These are phyloP conservation scores for Phaonia tiefii DNA, from an alignment of 2,888 invertebrate genomes.

Conservation along the genomic window DNA sequence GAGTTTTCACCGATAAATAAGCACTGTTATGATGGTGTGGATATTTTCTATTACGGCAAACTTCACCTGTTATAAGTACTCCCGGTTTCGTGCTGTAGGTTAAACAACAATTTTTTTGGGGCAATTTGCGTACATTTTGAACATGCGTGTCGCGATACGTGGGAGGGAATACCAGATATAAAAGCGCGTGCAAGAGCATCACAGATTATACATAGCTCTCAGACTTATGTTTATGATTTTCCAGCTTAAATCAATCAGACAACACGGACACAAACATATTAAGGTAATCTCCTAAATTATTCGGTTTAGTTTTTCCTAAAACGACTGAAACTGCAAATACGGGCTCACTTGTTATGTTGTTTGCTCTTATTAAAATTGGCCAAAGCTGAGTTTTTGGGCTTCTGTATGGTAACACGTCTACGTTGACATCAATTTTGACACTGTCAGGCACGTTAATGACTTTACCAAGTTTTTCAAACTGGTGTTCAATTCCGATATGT, in stretches of 20 bases:
- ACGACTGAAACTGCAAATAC: slow-evolving; percentile 19
- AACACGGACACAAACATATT: slow-evolving; percentile 14
- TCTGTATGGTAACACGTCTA: slow-evolving; percentile 18
- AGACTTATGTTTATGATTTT: slow-evolving; percentile 22
- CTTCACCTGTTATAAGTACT: slow-evolving; percentile 27
- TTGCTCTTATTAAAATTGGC: slow-evolving; percentile 28
- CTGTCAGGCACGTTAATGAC: slow-evolving; percentile 32
- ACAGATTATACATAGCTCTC: slow-evolving; percentile 11
- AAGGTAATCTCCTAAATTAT: slow-evolving; percentile 13
- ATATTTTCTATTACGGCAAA: slow-evolving; percentile 46
- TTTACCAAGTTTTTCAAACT: too few relatives aligned
- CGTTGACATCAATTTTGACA: slow-evolving; percentile 25
- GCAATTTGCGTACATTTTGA: slow-evolving; percentile 34
- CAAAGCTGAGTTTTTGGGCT: too few relatives aligned
- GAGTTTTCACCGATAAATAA: slow-evolving; percentile 34
- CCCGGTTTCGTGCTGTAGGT: slow-evolving; percentile 41
- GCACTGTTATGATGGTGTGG: slow-evolving; percentile 33
- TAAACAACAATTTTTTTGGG: slow-evolving; percentile 39
- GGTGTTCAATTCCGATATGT: slow-evolving; percentile 25
- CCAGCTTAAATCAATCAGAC: slow-evolving; percentile 1
- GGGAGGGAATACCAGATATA: slow-evolving; percentile 17
- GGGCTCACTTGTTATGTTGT: slow-evolving; percentile 13
- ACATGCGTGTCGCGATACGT: slow-evolving; percentile 46
- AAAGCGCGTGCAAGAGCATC: slow-evolving; percentile 22
- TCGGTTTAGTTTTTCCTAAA: slow-evolving; percentile 6